Base-by-base conservation (phyloP, 2,888 invertebrate species). In the Diaprepes abbreviatus region DNA sequence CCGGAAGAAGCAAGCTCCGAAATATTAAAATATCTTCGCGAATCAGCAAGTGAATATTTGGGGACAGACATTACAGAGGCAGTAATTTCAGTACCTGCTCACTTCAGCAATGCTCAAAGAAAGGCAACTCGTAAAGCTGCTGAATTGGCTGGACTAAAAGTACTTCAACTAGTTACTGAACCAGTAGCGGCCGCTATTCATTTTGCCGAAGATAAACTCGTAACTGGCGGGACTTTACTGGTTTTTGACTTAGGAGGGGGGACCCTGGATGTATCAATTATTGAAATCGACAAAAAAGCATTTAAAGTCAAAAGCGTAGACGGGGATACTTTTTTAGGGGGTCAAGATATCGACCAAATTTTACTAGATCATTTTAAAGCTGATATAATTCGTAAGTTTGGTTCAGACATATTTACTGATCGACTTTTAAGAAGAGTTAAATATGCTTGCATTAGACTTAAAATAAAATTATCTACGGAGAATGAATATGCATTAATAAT, bases 201-300 rank as follows among this genome's bases (percentile, higher is more conserved):
- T 19, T 77, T 74, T 54, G 62, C 72, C 6, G 55, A 73, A 17
- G 67, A 72, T 28, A 68, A 65, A 7, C 62, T 73, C 14, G 58
- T 58, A 16, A 48, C 48, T 5, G 16, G 36, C n/a, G 16, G 60
- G 5, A 68, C 68, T 17, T 45, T 76, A 38, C 40, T 76, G 6
- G 73, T 77, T 7, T 76, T 75, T 64, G 78, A 78, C 45, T 73
- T 75, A 19, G 77, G 76, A 5, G 78, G 78, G 17, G 78, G 78
- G n/a, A 79, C 78, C 7, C 66, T 77, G 36, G 78, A 79, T 57
- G 75, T 79, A 1, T 77, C 77, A 0, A 54, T 78, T 9, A 69
- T 77, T 17, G 63, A 69, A 43, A 72, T 71, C 31, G 59, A 55
- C 40, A 68, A 57, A 55, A 71, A 69, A 62, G 14, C 10, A 7